phyloP scores from a whole-genome alignment of 2,113 vertebrate genomes.

The Cyprinus carpio region DNA sequence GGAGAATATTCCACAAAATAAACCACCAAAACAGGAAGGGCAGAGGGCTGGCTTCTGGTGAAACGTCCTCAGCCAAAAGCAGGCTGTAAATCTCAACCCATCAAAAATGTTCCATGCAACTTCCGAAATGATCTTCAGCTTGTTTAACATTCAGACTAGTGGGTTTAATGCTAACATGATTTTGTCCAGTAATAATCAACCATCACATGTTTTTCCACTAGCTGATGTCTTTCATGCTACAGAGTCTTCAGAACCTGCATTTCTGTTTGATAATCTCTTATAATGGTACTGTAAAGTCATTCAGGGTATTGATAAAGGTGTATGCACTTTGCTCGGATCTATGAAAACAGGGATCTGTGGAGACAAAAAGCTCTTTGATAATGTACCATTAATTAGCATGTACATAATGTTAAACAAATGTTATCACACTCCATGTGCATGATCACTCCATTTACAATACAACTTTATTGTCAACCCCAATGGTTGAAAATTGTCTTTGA shows the following conservation, averaged over 20 bases:
- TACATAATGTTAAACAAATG: neutral
- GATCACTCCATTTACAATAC: neutral
- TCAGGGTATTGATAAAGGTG: neutral
- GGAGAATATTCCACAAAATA: neutral
- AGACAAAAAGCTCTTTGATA: no score
- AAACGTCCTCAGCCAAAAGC: no score
- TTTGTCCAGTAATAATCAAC: neutral
- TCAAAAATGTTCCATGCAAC: neutral
- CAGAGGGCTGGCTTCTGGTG: neutral
- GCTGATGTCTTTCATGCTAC: neutral
- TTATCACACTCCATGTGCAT: neutral
- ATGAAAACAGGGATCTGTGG: no score
- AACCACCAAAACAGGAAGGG: neutral
- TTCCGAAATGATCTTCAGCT: neutral
- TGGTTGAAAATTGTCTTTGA: no score
- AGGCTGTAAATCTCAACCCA: neutral
- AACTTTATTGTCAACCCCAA: no score
- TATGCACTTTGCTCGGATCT: neutral
- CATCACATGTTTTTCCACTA: neutral
- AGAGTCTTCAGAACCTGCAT: neutral
- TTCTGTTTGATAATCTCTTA: slow-evolving; percentile 7
- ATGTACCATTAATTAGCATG: neutral
- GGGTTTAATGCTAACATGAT: neutral
- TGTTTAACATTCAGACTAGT: neutral
- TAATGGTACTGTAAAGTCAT: slow-evolving; percentile 28